phyloP scores from a whole-genome alignment of 2,113 vertebrate genomes.

The Zingel zingel region DNA sequence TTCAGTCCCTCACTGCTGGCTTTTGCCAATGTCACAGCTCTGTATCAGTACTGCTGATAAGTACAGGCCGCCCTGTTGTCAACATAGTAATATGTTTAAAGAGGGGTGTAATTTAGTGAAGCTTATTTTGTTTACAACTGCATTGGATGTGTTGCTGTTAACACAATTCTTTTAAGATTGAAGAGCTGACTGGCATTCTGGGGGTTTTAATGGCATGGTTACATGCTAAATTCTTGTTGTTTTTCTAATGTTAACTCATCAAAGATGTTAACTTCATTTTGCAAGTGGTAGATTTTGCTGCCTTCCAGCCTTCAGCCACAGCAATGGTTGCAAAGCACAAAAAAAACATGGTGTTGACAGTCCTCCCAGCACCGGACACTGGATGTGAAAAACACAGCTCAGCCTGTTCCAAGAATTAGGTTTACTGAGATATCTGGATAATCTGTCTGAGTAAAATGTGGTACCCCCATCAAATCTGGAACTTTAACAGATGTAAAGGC shows the following conservation, averaged over 20 bases:
- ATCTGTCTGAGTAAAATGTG: neutral
- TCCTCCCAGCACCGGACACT: slow-evolving; percentile 79
- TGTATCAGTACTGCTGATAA: slow-evolving; percentile 20
- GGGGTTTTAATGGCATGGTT: slow-evolving; percentile 7
- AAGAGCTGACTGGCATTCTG: slow-evolving; percentile 1
- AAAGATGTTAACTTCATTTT: neutral
- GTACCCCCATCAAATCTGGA: neutral
- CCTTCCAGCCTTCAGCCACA: slow-evolving; percentile 52
- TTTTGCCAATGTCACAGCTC: slow-evolving; percentile 9
- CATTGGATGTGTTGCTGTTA: slow-evolving; percentile 9
- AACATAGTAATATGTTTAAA: slow-evolving; percentile 29
- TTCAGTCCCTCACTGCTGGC: neutral
- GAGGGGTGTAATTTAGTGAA: slow-evolving; percentile 1
- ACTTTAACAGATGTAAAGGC: neutral
- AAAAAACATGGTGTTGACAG: slow-evolving; percentile 85
- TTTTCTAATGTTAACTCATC: neutral
- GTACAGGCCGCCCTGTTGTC: slow-evolving; percentile 21
- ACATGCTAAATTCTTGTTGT: neutral
- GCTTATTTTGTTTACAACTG: slow-evolving; percentile 34
- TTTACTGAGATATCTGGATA: neutral
- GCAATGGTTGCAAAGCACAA: slow-evolving; percentile 84
- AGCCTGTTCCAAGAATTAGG: slow-evolving; percentile 3
- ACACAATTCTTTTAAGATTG: slow-evolving; percentile 29
- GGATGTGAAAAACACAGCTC: slow-evolving; percentile 17
- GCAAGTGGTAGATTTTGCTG: neutral